Percentiles rank a stretch among this genome's conserved stretches.
Evolutionary conservation across 2,113 vertebrate genomes (phyloP).

Genomic region (Bothrops jararaca): DNA sequence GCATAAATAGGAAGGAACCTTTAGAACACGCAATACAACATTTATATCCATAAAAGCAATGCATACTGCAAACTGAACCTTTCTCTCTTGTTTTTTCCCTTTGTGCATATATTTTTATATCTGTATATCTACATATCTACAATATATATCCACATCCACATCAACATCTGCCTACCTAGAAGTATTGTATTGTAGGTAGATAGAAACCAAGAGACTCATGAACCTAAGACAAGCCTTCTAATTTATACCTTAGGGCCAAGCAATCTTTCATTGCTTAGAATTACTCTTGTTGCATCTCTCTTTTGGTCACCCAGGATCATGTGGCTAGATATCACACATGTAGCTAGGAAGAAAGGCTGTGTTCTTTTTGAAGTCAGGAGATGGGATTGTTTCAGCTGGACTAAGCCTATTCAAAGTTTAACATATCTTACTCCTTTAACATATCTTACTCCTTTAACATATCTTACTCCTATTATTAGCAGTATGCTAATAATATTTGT

Average conservation of each 20-base stretch:
- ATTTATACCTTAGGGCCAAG: neutral
- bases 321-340: neutral
- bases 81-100: neutral
- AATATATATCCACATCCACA: neutral
- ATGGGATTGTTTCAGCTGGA: neutral
- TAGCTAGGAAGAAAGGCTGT: neutral
- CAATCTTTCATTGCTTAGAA: neutral
- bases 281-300: neutral
- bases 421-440: neutral
- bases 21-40: neutral
- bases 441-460: neutral
- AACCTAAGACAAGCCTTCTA: neutral
- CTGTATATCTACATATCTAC: neutral
- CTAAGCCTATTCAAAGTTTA: neutral
- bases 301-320: neutral
- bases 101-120: neutral
- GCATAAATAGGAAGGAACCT: neutral
- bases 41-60: neutral
- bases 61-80: neutral
- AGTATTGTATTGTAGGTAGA: neutral
- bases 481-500: neutral
- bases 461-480: neutral
- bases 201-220: neutral
- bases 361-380: neutral
- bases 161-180: neutral